Conservation (phyloP, 2,113 vertebrate species). For the Microcebus tavaratra region DNA sequence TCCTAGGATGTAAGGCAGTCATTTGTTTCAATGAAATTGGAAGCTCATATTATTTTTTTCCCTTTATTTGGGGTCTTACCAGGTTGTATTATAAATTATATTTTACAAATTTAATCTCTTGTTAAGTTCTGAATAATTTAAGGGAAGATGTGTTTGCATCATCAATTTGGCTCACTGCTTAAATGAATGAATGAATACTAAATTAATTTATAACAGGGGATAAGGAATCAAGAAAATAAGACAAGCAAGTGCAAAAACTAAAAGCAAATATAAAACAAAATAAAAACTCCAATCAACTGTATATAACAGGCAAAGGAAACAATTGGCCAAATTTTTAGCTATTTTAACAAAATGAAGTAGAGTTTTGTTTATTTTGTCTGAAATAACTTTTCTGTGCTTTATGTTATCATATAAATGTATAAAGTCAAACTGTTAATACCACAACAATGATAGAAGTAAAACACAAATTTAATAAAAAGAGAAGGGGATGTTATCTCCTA, state of each 20-base stretch:
- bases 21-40: background rate
- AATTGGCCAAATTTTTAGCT: background rate
- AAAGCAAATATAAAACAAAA: background rate
- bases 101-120: background rate
- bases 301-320: background rate
- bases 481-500: background rate
- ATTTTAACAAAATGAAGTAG: background rate
- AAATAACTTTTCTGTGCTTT: background rate
- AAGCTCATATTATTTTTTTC: background rate
- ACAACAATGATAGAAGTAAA: background rate
- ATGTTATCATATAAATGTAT: background rate
- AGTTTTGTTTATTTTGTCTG: background rate
- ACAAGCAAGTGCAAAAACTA: background rate
- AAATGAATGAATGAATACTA: background rate
- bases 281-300: background rate
- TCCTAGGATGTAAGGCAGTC: background rate
- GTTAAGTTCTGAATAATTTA: background rate
- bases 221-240: background rate
- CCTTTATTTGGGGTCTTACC: background rate
- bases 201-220: background rate
- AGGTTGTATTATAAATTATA: background rate
- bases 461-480: background rate
- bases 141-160: background rate
- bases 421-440: background rate
- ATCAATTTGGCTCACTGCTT: background rate